A percentile compares a stretch with the other conserved stretches of the same genome.
Evolutionary conservation across 2,797 vertebrate genomes (phyloP).

Genomic region (Anisognathus igniventris): DNA sequence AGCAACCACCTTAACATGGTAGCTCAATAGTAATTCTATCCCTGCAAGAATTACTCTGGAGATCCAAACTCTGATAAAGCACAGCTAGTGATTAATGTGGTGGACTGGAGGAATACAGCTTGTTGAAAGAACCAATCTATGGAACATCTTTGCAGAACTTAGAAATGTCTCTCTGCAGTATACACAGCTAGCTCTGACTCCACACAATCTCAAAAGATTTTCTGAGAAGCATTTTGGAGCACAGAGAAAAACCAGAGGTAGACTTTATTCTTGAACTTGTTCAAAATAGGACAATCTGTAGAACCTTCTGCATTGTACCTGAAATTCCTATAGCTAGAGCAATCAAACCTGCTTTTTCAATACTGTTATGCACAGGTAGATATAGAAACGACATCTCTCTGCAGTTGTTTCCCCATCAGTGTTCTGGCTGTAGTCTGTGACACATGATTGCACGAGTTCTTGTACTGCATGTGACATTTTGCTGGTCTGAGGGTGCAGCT

Average conservation of each 20-base stretch:
- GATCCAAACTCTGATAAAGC: background rate
- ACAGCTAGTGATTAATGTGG: background rate
- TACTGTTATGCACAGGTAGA: background rate
- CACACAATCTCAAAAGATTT: background rate
- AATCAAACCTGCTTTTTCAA: background rate
- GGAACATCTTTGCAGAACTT: background rate
- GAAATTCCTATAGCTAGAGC: background rate
- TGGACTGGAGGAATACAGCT: background rate
- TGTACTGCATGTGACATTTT: background rate
- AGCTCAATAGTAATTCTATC: background rate
- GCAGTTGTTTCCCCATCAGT: background rate
- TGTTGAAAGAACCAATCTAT: background rate
- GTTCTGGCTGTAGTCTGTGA: background rate
- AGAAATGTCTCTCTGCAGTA: background rate
- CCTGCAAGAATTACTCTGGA: background rate
- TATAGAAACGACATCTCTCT: accelerated
- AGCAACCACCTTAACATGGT: background rate
- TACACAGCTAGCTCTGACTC: background rate
- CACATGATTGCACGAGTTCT: background rate
- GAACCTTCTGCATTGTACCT: background rate
- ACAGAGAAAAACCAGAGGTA: accelerated
- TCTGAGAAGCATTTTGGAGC: background rate
- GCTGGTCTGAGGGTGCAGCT: background rate
- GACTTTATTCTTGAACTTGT: background rate
- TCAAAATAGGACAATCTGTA: background rate